Percentiles rank a stretch among this genome's conserved stretches.
Evolutionary conservation across 2,797 vertebrate species (phyloP).

Genomic region (Arrhamphus sclerolepis): DNA sequence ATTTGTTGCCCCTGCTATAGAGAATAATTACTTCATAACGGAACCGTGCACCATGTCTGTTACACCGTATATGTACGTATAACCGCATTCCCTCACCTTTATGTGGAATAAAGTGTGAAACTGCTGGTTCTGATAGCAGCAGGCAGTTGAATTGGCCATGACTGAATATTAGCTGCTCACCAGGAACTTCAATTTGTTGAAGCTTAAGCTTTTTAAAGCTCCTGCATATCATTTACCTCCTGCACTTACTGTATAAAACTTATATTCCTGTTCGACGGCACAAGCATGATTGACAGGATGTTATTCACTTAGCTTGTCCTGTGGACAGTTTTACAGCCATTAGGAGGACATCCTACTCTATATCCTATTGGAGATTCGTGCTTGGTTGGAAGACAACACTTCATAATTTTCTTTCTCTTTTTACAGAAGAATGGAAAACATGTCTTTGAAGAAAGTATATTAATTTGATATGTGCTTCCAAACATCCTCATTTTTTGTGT

Average conservation of each 20-base stretch:
- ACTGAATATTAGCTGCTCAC: slow-evolving; percentile 37
- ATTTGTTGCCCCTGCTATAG: too few species aligned
- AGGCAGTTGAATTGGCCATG: slow-evolving; percentile 34
- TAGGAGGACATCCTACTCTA: background rate
- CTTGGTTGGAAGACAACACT: too few species aligned
- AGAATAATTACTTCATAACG: background rate
- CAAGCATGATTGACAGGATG: slow-evolving; percentile 32
- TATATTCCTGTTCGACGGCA: slow-evolving; percentile 8
- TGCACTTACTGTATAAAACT: slow-evolving; percentile 39
- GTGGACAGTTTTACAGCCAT: background rate
- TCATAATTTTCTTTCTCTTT: too few species aligned
- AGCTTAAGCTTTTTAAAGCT: slow-evolving; percentile 30
- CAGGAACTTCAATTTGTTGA: slow-evolving; percentile 29
- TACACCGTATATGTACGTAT: background rate
- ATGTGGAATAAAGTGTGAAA: slow-evolving; percentile 9
- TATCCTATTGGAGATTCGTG: background rate
- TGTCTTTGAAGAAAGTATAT: too few species aligned
- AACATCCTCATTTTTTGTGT: too few species aligned
- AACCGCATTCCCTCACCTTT: slow-evolving; percentile 15
- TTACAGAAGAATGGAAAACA: too few species aligned
- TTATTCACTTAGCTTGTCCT: slow-evolving; percentile 32
- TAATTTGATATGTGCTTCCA: too few species aligned
- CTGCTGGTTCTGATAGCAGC: background rate
- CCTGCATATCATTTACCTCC: slow-evolving; percentile 42
- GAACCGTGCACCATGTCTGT: background rate